A percentile compares a stretch with the other conserved stretches of the same genome.
Conservation (phyloP, 2,888 invertebrate genomes). For the Heteromurus nitidus region DNA sequence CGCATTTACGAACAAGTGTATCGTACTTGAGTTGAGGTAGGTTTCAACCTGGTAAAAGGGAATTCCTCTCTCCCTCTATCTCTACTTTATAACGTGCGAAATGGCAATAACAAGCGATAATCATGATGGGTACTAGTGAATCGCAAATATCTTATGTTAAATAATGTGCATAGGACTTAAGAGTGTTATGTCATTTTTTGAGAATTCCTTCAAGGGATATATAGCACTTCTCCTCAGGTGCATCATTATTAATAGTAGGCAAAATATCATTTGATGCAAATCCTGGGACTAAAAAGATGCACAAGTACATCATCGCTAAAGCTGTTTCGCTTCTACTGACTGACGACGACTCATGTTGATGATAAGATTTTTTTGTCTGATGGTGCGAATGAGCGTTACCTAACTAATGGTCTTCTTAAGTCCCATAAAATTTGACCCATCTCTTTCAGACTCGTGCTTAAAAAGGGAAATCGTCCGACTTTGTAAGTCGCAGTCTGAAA, state of each 20-base stretch:
- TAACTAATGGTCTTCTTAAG: conserved; percentile 53
- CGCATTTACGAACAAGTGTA: background rate
- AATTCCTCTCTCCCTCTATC: conserved; percentile 23
- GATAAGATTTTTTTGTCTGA: conserved; percentile 53
- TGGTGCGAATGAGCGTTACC: conserved; percentile 53
- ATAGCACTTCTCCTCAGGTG: conserved; percentile 18
- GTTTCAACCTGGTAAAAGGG: conserved; percentile 1
- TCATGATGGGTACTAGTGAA: background rate
- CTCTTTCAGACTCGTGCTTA: conserved; percentile 51
- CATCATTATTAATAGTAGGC: conserved; percentile 35
- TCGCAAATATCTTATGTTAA: background rate
- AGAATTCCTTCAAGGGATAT: conserved; percentile 17
- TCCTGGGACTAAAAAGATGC: conserved; percentile 26
- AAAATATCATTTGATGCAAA: conserved; percentile 31
- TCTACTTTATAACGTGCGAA: conserved; percentile 54
- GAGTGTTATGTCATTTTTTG: conserved; percentile 17
- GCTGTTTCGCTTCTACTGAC: conserved; percentile 3
- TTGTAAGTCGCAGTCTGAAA: conserved; percentile 38
- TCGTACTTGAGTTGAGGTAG: background rate
- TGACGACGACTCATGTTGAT: conserved; percentile 34
- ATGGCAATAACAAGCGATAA: conserved; percentile 47
- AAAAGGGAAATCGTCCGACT: conserved; percentile 51
- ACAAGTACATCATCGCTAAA: background rate
- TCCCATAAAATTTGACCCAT: conserved; percentile 52
- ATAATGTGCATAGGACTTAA: background rate